Percentiles rank a stretch among this genome's conserved stretches.
Evolutionary conservation across 1,140 invertebrate genomes (phyloP).

Genomic region (Rhagoletis zephyria): DNA sequence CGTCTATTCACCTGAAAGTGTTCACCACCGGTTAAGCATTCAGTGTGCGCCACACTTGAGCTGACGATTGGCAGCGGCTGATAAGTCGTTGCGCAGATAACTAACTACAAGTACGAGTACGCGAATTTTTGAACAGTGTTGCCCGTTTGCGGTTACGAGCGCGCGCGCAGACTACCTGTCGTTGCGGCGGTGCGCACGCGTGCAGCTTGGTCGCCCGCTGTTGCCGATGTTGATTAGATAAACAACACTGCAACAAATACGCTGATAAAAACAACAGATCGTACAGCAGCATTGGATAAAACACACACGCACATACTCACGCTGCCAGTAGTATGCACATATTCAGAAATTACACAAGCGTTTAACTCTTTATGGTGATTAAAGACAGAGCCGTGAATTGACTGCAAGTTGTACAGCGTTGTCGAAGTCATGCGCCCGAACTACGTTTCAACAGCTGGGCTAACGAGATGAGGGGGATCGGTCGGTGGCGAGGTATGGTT

Average conservation of each 20-base stretch:
- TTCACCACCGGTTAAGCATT: not conserved
- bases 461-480: not conserved
- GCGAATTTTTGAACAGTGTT: not conserved
- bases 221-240: conserved; percentile 50
- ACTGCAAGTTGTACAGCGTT: not conserved
- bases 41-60: not conserved
- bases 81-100: not conserved
- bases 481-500: not conserved
- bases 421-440: not conserved
- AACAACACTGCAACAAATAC: conserved; percentile 36
- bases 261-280: conserved; percentile 20
- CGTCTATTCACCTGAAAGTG: not conserved
- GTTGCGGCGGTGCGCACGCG: conserved; percentile 17
- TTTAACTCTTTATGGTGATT: conserved; percentile 16
- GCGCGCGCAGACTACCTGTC: not conserved
- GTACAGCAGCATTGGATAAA: not conserved
- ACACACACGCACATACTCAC: not conserved
- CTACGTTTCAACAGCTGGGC: too few relatives aligned
- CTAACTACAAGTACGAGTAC: not conserved
- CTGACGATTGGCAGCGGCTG: conserved; percentile 3
- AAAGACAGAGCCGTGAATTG: conserved; percentile 37
- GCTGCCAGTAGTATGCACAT: not conserved
- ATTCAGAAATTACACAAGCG: conserved; percentile 6
- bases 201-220: conserved; percentile 36
- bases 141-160: not conserved